phyloP scores from a whole-genome alignment of 2,797 vertebrate genomes.

The Sebastolobus alascanus region DNA sequence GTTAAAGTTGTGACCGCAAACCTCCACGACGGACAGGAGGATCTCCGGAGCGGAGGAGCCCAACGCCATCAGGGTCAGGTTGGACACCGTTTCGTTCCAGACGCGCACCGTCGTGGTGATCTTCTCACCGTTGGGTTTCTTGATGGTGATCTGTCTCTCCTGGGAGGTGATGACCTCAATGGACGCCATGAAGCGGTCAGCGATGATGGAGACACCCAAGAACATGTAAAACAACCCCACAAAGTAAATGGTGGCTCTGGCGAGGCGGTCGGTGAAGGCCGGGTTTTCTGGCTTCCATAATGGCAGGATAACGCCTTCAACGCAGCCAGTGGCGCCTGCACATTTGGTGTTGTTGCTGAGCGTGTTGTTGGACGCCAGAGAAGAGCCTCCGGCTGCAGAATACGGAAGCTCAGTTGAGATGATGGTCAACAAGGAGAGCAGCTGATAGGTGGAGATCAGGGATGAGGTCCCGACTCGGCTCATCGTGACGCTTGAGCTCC shows the following conservation, averaged over 20 bases:
- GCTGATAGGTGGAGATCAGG: conserved; percentile 66
- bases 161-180: conserved; percentile 99
- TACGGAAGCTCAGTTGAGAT: conserved; percentile 70
- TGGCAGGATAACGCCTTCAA: conserved; percentile 92
- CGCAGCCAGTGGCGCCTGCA: conserved; percentile 88
- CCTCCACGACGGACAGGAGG: conserved; percentile 95
- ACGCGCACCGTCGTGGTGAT: conserved; percentile 93
- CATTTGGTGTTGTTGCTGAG: conserved; percentile 75
- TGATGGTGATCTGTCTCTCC: conserved; percentile 94
- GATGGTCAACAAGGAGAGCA: conserved; percentile 79
- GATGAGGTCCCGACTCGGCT: conserved; percentile 51
- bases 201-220: conserved; percentile 96
- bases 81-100: conserved; percentile 98
- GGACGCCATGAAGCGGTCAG: conserved; percentile 98
- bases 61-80: conserved; percentile 96
- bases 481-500: conserved; percentile 82
- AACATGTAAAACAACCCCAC: conserved; percentile 96
- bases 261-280: conserved; percentile 91
- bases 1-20: conserved; percentile 93
- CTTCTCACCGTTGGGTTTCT: conserved; percentile 94
- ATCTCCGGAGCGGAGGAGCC: conserved; percentile 97
- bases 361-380: conserved; percentile 66
- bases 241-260: conserved; percentile 95
- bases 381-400: conserved; percentile 56
- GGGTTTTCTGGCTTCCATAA: conserved; percentile 92